Evolutionary conservation across 92 coral and sea anemone genomes (phyloP).

Genomic region (Parazoanthus swiftii): DNA sequence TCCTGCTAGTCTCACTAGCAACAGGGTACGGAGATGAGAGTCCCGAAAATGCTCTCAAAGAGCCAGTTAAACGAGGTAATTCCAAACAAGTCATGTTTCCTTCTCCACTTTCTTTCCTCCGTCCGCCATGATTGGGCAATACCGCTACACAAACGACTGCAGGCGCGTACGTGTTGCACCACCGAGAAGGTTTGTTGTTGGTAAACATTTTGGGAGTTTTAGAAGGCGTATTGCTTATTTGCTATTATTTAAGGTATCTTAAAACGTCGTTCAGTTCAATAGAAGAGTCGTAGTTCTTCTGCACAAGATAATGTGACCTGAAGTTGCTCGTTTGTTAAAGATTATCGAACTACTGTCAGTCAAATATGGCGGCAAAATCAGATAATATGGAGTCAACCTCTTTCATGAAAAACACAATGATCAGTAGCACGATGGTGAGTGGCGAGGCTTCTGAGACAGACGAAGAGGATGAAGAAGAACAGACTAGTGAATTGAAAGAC

Average conservation of each 20-base stretch:
- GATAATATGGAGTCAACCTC: constrained; percentile 58
- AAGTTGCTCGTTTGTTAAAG: background rate
- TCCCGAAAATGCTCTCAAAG: constrained; percentile 95
- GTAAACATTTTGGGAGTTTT: background rate
- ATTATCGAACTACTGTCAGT: no score
- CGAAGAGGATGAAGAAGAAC: constrained; percentile 79
- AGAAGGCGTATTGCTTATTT: background rate
- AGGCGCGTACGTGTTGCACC: constrained; percentile 21
- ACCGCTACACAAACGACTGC: constrained; percentile 9
- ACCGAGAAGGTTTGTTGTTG: background rate
- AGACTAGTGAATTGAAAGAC: constrained; percentile 28
- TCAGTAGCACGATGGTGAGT: constrained; percentile 86
- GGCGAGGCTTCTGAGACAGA: constrained; percentile 96
- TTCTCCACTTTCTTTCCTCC: background rate
- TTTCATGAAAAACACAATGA: constrained; percentile 85
- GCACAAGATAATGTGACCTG: background rate
- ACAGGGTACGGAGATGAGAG: constrained; percentile 64
- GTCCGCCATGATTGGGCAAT: constrained; percentile 42
- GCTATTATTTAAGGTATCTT: no score
- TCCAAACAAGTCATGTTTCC: constrained; percentile 64
- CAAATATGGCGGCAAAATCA: background rate
- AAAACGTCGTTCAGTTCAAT: background rate
- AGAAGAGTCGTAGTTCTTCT: background rate
- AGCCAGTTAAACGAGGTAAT: constrained; percentile 93
- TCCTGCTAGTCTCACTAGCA: constrained; percentile 17